Conservation (phyloP, 1,140 invertebrate species). For the Megathymus violae region DNA sequence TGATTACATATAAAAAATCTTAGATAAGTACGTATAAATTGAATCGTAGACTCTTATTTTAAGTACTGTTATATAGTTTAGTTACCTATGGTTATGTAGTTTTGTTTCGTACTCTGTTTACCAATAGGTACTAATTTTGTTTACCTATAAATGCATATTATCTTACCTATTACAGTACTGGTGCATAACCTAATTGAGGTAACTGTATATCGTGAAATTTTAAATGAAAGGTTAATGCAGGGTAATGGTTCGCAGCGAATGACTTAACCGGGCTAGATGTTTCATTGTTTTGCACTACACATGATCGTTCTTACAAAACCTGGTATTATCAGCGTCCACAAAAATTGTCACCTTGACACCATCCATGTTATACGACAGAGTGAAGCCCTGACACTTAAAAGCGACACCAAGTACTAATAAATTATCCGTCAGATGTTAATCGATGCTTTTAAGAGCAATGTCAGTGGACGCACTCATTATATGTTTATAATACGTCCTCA, state of each 20-base stretch:
- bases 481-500: slow-evolving; percentile 23
- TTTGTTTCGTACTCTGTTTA: no score
- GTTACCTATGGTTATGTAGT: no score
- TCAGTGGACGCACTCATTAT: slow-evolving; percentile 32
- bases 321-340: slow-evolving; percentile 36
- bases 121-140: no score
- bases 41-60: no score
- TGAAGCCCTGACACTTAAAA: slow-evolving; percentile 45
- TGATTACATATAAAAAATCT: no score
- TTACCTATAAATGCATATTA: background rate
- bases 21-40: no score
- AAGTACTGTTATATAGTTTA: no score
- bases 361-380: slow-evolving; percentile 24
- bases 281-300: slow-evolving; percentile 18
- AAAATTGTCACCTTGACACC: slow-evolving; percentile 50
- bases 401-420: slow-evolving; percentile 42
- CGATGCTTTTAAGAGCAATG: slow-evolving; percentile 37
- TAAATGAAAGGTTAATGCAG: slow-evolving; percentile 54
- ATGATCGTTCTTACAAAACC: slow-evolving; percentile 1
- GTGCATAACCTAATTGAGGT: slow-evolving; percentile 19
- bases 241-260: slow-evolving; percentile 37
- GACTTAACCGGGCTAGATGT: slow-evolving; percentile 28
- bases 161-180: background rate
- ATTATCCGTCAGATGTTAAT: slow-evolving; percentile 46
- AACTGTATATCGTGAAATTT: slow-evolving; percentile 62